Conservation (phyloP, 2,888 invertebrate species). For the Acheta domesticus region DNA sequence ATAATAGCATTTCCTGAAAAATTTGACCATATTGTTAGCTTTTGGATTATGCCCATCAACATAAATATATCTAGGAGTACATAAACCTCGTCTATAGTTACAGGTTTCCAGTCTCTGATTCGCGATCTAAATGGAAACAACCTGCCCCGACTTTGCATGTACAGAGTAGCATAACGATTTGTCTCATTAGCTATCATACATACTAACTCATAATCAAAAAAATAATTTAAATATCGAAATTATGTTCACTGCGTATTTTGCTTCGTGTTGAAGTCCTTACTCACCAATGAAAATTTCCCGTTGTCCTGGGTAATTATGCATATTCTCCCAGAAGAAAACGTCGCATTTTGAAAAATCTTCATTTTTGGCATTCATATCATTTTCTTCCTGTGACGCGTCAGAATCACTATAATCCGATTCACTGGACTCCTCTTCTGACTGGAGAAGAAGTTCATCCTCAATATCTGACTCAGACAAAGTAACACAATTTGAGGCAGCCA, state of each 20-base stretch:
- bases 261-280: background rate
- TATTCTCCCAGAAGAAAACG: no score
- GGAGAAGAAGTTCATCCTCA: background rate
- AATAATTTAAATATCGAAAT: background rate
- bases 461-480: background rate
- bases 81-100: conserved; percentile 22
- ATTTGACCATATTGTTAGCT: conserved; percentile 25
- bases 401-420: background rate
- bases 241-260: background rate
- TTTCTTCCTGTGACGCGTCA: background rate
- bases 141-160: background rate
- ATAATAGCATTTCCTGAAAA: conserved; percentile 25
- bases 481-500: no score
- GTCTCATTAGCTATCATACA: background rate
- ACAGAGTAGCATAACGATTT: background rate
- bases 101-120: conserved; percentile 23
- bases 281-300: background rate
- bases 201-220: background rate
- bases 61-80: conserved; percentile 19
- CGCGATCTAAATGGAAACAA: background rate
- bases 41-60: conserved; percentile 27
- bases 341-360: background rate
- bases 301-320: no score
- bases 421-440: background rate
- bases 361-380: background rate